A percentile compares a stretch with the other conserved stretches of the same genome.
These are phyloP conservation scores for Euspilapteryx auroguttella DNA, from an alignment of 2,888 invertebrate species.

Conservation along the genomic window DNA sequence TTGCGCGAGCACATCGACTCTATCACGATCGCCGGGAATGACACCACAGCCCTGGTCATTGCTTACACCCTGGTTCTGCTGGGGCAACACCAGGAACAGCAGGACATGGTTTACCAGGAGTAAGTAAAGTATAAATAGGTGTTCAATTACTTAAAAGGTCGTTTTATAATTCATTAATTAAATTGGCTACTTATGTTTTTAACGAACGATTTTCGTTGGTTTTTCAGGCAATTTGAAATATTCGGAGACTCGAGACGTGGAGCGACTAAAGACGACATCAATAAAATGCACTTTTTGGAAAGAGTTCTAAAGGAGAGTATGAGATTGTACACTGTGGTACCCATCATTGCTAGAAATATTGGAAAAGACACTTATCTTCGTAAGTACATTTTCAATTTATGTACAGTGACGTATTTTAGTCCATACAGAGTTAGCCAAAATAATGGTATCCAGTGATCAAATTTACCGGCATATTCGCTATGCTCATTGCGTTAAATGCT, in stretches of 20 bases:
- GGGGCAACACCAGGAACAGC: constrained; percentile 22
- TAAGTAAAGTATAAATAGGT: too few relatives aligned
- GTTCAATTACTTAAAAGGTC: too few relatives aligned
- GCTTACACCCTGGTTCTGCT: constrained; percentile 30
- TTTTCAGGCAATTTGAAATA: constrained; percentile 33
- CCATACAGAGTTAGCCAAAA: too few relatives aligned
- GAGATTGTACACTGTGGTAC: constrained; percentile 57
- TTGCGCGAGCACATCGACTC: constrained; percentile 61
- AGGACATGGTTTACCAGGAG: constrained; percentile 23
- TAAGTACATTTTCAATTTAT: too few relatives aligned
- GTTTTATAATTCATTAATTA: too few relatives aligned
- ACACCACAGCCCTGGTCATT: constrained; percentile 43
- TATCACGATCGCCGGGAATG: constrained; percentile 58
- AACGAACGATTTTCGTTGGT: neutral
- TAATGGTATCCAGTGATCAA: too few relatives aligned
- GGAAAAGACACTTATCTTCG: too few relatives aligned
- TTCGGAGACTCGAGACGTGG: constrained; percentile 35
- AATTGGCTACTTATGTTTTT: too few relatives aligned
- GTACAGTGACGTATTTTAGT: too few relatives aligned
- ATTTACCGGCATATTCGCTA: too few relatives aligned
- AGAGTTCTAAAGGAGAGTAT: constrained; percentile 61
- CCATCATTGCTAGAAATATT: constrained; percentile 44
- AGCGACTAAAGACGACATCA: constrained; percentile 47
- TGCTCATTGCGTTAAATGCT: too few relatives aligned
- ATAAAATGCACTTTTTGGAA: constrained; percentile 56